A percentile compares a stretch with the other conserved stretches of the same genome.
These are phyloP conservation scores for Callipepla squamata DNA, from an alignment of 2,113 vertebrate genomes.

Conservation along the genomic window DNA sequence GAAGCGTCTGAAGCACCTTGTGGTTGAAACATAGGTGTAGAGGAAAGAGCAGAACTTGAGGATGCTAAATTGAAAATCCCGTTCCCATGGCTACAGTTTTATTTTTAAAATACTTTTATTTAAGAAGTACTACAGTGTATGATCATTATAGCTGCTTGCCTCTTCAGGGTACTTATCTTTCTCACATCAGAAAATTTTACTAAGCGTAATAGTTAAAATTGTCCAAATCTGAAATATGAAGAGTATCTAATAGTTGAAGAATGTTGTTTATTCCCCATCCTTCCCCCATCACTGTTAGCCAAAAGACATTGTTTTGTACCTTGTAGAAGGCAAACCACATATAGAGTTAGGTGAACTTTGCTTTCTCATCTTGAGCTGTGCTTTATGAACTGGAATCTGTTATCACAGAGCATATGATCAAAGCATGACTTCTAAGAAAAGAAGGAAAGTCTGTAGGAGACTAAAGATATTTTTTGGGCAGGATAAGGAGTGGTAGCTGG, in stretches of 20 bases:
- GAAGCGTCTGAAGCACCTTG: not conserved
- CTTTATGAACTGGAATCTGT: not conserved
- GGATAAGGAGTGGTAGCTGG: not conserved
- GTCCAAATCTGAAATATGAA: not conserved
- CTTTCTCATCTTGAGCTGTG: not conserved
- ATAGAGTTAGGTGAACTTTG: not conserved
- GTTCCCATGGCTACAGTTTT: constrained; percentile 65
- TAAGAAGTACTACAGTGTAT: not conserved
- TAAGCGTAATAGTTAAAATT: not conserved
- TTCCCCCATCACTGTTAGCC: not conserved
- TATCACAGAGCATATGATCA: not conserved
- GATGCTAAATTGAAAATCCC: not conserved
- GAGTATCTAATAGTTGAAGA: not conserved
- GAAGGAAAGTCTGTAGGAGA: not conserved
- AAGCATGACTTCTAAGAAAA: not conserved
- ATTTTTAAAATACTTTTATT: constrained; percentile 62
- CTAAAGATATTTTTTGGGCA: rapidly evolving
- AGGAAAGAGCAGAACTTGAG: not conserved
- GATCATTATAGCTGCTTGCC: constrained; percentile 15
- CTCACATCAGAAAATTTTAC: constrained; percentile 16
- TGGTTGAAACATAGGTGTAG: not conserved
- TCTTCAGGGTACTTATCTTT: constrained; percentile 45
- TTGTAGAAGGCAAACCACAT: not conserved
- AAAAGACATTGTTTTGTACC: not conserved
- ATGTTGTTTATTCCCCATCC: not conserved